These are phyloP conservation scores for Loxodonta africana DNA, from an alignment of 2,113 vertebrate species.

Conservation along the genomic window DNA sequence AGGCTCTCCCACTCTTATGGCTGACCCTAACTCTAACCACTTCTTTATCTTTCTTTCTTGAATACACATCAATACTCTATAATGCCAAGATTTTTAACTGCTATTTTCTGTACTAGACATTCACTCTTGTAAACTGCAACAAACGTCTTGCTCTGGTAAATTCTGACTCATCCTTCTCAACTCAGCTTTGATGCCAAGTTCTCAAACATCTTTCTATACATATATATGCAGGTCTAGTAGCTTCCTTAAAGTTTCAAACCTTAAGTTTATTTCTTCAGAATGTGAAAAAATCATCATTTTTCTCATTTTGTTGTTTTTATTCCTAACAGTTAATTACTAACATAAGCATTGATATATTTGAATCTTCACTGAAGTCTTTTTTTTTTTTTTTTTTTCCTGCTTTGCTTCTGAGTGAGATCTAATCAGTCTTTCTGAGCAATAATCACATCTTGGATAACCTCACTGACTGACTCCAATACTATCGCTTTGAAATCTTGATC, in stretches of 20 bases:
- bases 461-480: no score
- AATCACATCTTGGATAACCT: no score
- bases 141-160: background rate
- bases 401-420: background rate
- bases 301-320: background rate
- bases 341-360: background rate
- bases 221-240: background rate
- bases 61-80: background rate
- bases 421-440: background rate
- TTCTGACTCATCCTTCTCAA: background rate
- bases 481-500: no score
- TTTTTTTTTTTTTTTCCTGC: background rate
- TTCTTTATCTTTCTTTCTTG: background rate
- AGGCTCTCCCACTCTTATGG: background rate
- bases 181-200: background rate
- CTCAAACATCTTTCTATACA: background rate
- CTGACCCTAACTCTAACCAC: background rate
- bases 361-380: background rate
- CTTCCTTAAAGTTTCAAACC: background rate
- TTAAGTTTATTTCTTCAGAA: background rate
- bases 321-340: background rate
- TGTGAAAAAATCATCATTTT: background rate
- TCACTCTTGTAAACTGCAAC: background rate
- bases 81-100: background rate
- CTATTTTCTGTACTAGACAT: background rate